These are phyloP conservation scores for Platysteira castanea DNA, from an alignment of 2,113 vertebrate genomes.

Conservation along the genomic window DNA sequence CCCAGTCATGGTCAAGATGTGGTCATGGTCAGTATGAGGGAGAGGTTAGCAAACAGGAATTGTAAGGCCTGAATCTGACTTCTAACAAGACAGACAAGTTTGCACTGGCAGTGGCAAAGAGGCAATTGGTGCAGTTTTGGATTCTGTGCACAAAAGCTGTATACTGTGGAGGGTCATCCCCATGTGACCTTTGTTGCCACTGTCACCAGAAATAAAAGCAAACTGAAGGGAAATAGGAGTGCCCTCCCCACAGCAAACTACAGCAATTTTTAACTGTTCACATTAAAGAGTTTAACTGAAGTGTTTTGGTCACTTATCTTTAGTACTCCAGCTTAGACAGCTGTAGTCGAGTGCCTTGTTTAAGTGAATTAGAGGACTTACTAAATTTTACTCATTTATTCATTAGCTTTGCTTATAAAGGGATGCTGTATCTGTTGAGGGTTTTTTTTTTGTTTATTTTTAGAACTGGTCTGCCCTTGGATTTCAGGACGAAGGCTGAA, in stretches of 20 bases:
- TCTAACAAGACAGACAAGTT: neutral
- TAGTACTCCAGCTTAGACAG: neutral
- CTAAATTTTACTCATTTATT: neutral
- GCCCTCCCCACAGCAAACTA: neutral
- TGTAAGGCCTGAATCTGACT: neutral
- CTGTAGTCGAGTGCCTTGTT: neutral
- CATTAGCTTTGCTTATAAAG: neutral
- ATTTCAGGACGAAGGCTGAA: neutral
- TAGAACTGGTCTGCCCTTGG: neutral
- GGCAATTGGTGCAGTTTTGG: neutral
- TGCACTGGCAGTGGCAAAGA: neutral
- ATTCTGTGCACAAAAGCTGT: neutral
- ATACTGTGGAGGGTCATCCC: neutral
- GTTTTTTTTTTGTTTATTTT: neutral
- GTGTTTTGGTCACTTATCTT: neutral
- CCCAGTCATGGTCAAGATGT: neutral
- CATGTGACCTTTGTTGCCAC: neutral
- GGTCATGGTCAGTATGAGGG: neutral
- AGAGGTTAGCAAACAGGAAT: neutral
- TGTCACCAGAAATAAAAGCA: neutral
- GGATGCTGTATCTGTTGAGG: neutral
- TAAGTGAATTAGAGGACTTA: neutral
- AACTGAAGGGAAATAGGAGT: neutral
- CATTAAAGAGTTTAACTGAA: neutral
- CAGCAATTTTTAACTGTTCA: neutral